phyloP scores from a whole-genome alignment of 2,888 invertebrate genomes.

The Panzeria rudis region DNA sequence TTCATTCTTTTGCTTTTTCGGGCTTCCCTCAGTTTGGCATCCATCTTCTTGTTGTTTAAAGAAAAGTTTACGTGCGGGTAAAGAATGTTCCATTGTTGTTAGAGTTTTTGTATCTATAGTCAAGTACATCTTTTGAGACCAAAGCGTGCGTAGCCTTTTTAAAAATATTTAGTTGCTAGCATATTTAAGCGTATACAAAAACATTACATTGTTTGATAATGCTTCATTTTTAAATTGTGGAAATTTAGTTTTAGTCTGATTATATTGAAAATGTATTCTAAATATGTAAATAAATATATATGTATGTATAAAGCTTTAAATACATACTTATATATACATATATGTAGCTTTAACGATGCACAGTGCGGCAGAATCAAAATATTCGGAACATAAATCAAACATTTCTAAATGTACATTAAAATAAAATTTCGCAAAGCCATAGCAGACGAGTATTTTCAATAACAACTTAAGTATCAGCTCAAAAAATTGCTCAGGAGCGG shows the following conservation, averaged over 20 bases:
- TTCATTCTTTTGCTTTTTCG: conserved; percentile 36
- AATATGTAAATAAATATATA: neutral
- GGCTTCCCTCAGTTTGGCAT: conserved; percentile 67
- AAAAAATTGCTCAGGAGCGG: too few species aligned
- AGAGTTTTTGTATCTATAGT: conserved; percentile 40
- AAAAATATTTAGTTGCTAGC: conserved; percentile 20
- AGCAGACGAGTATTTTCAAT: too few species aligned
- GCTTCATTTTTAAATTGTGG: conserved; percentile 34
- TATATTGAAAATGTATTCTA: conserved; percentile 37
- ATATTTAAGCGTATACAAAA: conserved; percentile 2
- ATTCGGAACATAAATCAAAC: too few species aligned
- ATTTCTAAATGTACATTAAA: too few species aligned
- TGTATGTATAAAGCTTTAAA: too few species aligned
- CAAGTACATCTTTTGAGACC: conserved; percentile 66
- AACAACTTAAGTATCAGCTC: too few species aligned
- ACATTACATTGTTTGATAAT: neutral
- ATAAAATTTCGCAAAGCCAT: too few species aligned
- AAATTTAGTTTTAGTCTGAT: conserved; percentile 38
- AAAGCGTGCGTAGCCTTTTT: conserved; percentile 68
- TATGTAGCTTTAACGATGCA: too few species aligned
- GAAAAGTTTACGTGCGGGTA: conserved; percentile 66
- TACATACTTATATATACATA: too few species aligned
- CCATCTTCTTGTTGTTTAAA: conserved; percentile 61
- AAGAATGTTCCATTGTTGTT: conserved; percentile 53
- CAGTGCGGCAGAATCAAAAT: too few species aligned